These are phyloP conservation scores for Heliconius eleuchia DNA, from an alignment of 1,140 invertebrate genomes.

Conservation along the genomic window DNA sequence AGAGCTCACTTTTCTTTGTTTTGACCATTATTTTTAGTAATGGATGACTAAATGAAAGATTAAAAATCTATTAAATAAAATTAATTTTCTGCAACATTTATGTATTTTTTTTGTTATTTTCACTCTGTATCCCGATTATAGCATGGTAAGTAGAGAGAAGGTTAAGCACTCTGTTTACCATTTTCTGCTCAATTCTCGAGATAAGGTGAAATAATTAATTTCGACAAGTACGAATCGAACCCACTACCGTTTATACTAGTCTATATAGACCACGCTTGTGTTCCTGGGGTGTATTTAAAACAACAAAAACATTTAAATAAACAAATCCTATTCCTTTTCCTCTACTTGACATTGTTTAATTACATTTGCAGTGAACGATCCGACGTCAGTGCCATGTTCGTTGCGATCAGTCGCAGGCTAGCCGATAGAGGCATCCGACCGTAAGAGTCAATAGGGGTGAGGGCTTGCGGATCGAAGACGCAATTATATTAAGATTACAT, in stretches of 20 bases:
- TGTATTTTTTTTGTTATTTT: too few relatives aligned
- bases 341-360: constrained; percentile 9
- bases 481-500: constrained; percentile 79
- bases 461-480: constrained; percentile 60
- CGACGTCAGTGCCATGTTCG: constrained; percentile 8
- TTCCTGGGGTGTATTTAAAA: too few relatives aligned
- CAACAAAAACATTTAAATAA: background rate
- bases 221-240: too few relatives aligned
- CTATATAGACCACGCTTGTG: too few relatives aligned
- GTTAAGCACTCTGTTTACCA: too few relatives aligned
- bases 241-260: too few relatives aligned
- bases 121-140: too few relatives aligned
- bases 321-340: background rate
- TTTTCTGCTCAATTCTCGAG: too few relatives aligned
- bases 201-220: too few relatives aligned
- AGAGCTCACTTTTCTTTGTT: background rate
- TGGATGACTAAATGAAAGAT: background rate
- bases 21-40: background rate
- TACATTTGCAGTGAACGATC: constrained; percentile 1
- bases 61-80: too few relatives aligned
- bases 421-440: constrained; percentile 35
- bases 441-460: constrained; percentile 66
- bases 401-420: constrained; percentile 40
- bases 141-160: too few relatives aligned
- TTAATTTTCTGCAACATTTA: too few relatives aligned